Evolutionary conservation across 2,797 vertebrate genomes (phyloP).

Genomic region (Neosalanx taihuensis): DNA sequence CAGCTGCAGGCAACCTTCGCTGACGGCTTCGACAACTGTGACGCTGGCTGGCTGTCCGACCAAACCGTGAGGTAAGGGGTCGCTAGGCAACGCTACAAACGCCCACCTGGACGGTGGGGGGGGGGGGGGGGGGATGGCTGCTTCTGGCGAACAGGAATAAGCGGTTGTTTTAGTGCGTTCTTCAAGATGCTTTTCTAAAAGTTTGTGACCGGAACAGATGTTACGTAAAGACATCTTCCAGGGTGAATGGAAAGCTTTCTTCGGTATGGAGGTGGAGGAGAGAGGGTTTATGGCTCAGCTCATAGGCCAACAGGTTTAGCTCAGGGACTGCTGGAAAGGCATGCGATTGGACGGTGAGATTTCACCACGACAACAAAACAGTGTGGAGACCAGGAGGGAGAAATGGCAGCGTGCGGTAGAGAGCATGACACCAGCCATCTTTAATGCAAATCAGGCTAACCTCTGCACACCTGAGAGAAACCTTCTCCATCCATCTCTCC

Average conservation of each 20-base stretch:
- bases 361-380: not conserved
- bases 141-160: not conserved
- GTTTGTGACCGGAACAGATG: not conserved
- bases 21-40: slow-evolving; percentile 94
- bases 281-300: too few relatives aligned
- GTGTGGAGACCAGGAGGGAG: not conserved
- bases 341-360: too few relatives aligned
- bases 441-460: slow-evolving; percentile 2
- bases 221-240: too few relatives aligned
- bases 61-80: slow-evolving; percentile 82
- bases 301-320: too few relatives aligned
- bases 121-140: too few relatives aligned
- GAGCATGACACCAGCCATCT: too few relatives aligned
- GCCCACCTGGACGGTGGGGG: too few relatives aligned
- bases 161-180: not conserved
- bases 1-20: slow-evolving; percentile 91
- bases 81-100: not conserved
- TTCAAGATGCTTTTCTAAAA: not conserved
- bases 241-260: too few relatives aligned
- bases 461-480: slow-evolving; percentile 15
- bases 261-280: too few relatives aligned
- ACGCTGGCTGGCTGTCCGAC: slow-evolving; percentile 93
- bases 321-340: too few relatives aligned
- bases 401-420: too few relatives aligned
- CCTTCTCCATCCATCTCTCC: slow-evolving; percentile 21